Conservation (phyloP, 2,113 vertebrate genomes). For the Cyprinodon brontotheroides region DNA sequence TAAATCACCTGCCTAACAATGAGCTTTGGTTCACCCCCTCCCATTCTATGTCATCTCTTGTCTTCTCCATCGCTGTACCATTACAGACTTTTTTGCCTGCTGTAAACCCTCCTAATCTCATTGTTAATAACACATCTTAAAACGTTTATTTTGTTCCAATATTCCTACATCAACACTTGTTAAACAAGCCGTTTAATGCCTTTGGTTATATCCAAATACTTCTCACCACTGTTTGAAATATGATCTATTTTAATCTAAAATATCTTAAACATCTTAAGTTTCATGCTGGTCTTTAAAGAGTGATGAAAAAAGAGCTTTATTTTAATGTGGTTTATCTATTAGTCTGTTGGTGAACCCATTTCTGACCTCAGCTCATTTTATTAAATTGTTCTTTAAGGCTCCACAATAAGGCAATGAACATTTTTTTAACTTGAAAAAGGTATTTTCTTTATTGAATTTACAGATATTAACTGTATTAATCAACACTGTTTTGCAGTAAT, state of each 20-base stretch:
- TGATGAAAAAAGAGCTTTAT: background rate
- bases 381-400: background rate
- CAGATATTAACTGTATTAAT: too few species aligned
- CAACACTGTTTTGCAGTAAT: too few species aligned
- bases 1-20: constrained; percentile 83
- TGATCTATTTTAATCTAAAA: background rate
- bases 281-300: background rate
- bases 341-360: background rate
- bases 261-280: background rate
- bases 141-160: constrained; percentile 55
- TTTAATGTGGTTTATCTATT: background rate
- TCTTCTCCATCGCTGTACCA: constrained; percentile 49
- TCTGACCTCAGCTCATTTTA: background rate
- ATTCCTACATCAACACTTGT: constrained; percentile 26
- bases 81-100: constrained; percentile 50
- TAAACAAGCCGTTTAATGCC: constrained; percentile 15
- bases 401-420: background rate
- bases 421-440: too few species aligned
- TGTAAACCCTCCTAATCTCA: constrained; percentile 69
- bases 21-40: constrained; percentile 58
- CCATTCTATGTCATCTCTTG: constrained; percentile 29
- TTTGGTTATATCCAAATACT: constrained; percentile 9
- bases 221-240: constrained; percentile 9
- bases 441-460: too few species aligned
- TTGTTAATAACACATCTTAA: constrained; percentile 61